Evolutionary conservation across 1,140 invertebrate species (phyloP).

Genomic region (Drosophila athabasca): DNA sequence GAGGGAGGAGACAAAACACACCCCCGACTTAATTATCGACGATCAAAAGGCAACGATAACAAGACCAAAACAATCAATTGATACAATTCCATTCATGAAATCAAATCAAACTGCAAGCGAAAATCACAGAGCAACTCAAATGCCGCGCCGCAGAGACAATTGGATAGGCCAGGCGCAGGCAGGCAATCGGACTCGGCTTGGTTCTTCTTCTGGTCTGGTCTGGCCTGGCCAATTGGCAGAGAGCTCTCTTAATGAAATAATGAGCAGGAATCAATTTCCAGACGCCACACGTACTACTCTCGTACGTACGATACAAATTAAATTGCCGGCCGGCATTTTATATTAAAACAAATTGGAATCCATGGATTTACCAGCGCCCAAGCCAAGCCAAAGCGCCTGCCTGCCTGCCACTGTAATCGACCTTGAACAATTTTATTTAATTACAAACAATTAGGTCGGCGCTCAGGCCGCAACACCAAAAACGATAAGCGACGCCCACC

Average conservation of each 20-base stretch:
- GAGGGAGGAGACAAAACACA: constrained; percentile 32
- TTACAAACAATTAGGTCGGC: constrained; percentile 75
- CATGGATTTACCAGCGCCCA: constrained; percentile 55
- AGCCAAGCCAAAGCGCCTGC: neutral
- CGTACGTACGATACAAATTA: constrained; percentile 51
- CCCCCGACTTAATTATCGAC: constrained; percentile 76
- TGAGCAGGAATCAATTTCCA: constrained; percentile 81
- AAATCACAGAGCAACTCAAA: constrained; percentile 55
- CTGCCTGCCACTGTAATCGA: constrained; percentile 52
- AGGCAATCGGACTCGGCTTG: neutral
- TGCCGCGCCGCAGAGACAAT: constrained; percentile 41
- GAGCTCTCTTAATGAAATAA: constrained; percentile 73
- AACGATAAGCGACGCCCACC: constrained; percentile 48
- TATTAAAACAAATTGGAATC: constrained; percentile 76
- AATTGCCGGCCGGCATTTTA: constrained; percentile 74
- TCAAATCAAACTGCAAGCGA: constrained; percentile 76
- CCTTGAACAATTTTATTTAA: constrained; percentile 82
- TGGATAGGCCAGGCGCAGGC: constrained; percentile 32
- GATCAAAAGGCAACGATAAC: constrained; percentile 78
- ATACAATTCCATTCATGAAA: constrained; percentile 81
- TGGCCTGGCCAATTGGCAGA: constrained; percentile 46
- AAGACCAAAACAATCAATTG: constrained; percentile 80
- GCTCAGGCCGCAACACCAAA: constrained; percentile 44
- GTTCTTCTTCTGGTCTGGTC: neutral
- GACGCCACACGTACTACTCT: constrained; percentile 26